Evolutionary conservation across 2,797 vertebrate species (phyloP), one percentile per base, ranked within the genome.

Genomic region (Semaprochilodus insignis): DNA sequence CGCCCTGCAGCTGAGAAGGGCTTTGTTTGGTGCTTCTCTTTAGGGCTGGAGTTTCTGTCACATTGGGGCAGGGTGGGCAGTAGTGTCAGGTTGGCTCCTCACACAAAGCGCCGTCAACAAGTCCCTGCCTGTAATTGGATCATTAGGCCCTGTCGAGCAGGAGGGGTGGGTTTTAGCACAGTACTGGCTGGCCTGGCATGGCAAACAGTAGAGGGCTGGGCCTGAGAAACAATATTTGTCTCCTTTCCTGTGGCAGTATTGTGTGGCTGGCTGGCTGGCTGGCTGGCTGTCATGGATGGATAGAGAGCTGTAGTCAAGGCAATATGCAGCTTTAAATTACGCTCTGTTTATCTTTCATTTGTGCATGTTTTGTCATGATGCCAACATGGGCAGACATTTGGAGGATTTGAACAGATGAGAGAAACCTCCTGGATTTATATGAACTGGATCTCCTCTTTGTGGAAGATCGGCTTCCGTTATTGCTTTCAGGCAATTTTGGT

Each of bases 71-170:
- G 78, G 19, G 79, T 67, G 74, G 88, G 88, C 82, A 80, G 87
- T 81, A 88, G 86, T 92, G 88, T 92, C 87, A 89, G 87, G 88
- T 83, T 87, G 88, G 87, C 85, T 91, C 87, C 78, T 89, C 80
- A 85, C 88, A 89, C 87, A 90, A 90, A 86, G 87, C 87, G 86
- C 87, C 91, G 87, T 93, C 90, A 92, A 93, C 94, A 94, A 89
- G 92, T 93, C 88, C 86, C 87, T 81, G 89, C 90, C 90, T 94
- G 94, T 94, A 94, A 94, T 93, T 93, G 93, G 90, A 93, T 94
- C 91, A 94, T 94, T 92, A 92, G 80, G 81, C 88, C 88, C 90
- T 87, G 83, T 89, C 81, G 80, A 90, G 81, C 62, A 88, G 84
- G 88, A 86, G 78, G 83, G 78, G 80, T 80, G 85, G 87, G 88